Conservation (phyloP, 2,797 vertebrate species). For the Pseudocheirus occidentalis region DNA sequence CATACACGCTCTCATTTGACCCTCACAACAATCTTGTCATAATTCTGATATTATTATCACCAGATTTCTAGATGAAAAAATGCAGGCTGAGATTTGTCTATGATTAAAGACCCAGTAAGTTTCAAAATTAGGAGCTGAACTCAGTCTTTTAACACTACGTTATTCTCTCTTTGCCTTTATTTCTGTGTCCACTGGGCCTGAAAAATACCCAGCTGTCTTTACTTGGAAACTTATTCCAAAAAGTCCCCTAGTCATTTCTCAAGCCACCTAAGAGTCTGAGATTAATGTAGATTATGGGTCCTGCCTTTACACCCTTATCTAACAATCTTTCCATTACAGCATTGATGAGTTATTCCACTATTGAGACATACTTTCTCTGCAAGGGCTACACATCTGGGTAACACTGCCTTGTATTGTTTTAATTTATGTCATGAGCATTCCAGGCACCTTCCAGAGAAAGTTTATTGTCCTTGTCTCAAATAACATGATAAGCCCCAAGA, state of each 20-base stretch:
- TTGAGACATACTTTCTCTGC: slow-evolving; percentile 44
- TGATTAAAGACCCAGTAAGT: not conserved
- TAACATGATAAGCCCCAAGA: not conserved
- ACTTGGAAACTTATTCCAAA: slow-evolving; percentile 55
- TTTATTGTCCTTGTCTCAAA: slow-evolving; percentile 1
- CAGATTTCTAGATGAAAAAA: not conserved
- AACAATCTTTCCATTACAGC: slow-evolving; percentile 49
- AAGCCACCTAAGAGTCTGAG: slow-evolving; percentile 56
- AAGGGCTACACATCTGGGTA: slow-evolving; percentile 51
- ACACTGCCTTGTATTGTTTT: not conserved
- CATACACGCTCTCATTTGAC: not conserved
- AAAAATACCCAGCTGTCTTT: slow-evolving; percentile 55
- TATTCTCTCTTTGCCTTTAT: slow-evolving; percentile 28
- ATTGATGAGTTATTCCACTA: slow-evolving; percentile 59
- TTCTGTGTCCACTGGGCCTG: slow-evolving; percentile 46
- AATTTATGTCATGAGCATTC: slow-evolving; percentile 20
- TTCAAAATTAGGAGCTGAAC: not conserved
- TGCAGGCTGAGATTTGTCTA: not conserved
- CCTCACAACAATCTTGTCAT: not conserved
- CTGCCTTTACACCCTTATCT: slow-evolving; percentile 38
- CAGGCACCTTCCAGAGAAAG: not conserved
- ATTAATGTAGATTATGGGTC: slow-evolving; percentile 45
- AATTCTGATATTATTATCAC: not conserved
- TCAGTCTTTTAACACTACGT: not conserved
- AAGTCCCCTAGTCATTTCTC: slow-evolving; percentile 54